Conservation (phyloP, 2,113 vertebrate genomes). For the Eurypyga helias region DNA sequence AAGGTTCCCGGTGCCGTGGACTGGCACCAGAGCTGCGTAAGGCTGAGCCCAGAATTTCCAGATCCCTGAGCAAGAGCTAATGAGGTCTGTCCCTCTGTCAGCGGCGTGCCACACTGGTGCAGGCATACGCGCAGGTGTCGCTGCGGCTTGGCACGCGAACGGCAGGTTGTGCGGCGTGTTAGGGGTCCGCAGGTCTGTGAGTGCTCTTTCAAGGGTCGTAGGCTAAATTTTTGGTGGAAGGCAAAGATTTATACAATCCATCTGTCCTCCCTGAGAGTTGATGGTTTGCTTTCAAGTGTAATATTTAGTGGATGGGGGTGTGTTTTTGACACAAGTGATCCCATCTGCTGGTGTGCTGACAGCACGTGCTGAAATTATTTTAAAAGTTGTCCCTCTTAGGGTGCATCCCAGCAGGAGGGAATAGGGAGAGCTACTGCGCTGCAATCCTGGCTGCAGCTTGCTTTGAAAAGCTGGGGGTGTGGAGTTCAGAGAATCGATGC, state of each 20-base stretch:
- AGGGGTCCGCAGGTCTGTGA: not conserved
- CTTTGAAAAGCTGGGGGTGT: not conserved
- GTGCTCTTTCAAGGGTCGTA: not conserved
- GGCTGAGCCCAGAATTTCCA: not conserved
- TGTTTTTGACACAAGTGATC: not conserved
- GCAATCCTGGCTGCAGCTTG: not conserved
- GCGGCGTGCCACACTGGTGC: rapidly evolving
- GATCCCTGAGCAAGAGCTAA: not conserved
- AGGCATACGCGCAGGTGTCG: not conserved
- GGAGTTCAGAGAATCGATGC: not conserved
- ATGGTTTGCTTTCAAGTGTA: not conserved
- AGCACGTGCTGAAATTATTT: not conserved
- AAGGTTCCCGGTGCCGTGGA: not conserved
- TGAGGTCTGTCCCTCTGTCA: not conserved
- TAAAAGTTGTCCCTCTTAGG: not conserved
- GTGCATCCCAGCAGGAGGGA: not conserved
- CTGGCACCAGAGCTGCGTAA: not conserved
- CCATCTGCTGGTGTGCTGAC: not conserved
- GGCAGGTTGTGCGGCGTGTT: not conserved
- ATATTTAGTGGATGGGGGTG: not conserved
- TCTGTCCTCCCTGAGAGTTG: not conserved
- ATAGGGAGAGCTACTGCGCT: not conserved
- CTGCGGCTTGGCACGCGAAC: not conserved
- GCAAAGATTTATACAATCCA: not conserved
- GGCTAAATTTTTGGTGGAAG: not conserved